These are phyloP conservation scores for Pilophorus perplexus DNA, from an alignment of 2,888 invertebrate genomes.

Conservation along the genomic window DNA sequence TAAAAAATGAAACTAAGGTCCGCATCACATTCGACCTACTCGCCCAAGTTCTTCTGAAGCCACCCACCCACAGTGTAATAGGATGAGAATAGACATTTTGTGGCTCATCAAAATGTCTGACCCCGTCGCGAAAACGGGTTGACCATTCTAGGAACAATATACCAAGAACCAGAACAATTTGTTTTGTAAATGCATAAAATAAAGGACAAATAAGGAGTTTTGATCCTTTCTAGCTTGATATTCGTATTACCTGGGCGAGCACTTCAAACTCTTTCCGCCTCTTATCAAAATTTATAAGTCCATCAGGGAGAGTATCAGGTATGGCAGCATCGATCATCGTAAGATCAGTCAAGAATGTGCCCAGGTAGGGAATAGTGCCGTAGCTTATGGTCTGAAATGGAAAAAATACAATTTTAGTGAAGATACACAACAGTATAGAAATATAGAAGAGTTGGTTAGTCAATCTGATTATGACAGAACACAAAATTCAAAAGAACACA, in stretches of 20 bases:
- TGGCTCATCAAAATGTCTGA: background rate
- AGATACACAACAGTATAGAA: too few species aligned
- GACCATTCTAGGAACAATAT: background rate
- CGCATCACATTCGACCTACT: too few species aligned
- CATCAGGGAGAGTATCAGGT: slow-evolving; percentile 74
- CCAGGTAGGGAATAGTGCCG: slow-evolving; percentile 96
- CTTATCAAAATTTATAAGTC: slow-evolving; percentile 97
- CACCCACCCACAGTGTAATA: too few species aligned
- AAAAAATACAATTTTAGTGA: slow-evolving; percentile 6
- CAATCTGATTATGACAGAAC: background rate
- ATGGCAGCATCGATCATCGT: slow-evolving; percentile 98
- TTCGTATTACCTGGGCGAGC: slow-evolving; percentile 75
- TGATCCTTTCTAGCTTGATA: too few species aligned
- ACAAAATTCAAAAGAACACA: too few species aligned
- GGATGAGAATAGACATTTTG: too few species aligned
- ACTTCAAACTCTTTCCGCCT: slow-evolving; percentile 98
- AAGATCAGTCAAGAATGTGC: slow-evolving; percentile 95
- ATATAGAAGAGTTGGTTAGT: too few species aligned
- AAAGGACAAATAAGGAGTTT: too few species aligned
- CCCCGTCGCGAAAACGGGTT: background rate
- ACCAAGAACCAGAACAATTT: background rate
- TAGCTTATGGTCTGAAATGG: slow-evolving; percentile 69
- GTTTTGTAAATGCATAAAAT: background rate
- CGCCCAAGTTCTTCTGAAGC: too few species aligned
- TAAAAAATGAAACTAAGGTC: too few species aligned